These are phyloP conservation scores for Leptosomus discolor DNA, from an alignment of 2,113 vertebrate species.

Conservation along the genomic window DNA sequence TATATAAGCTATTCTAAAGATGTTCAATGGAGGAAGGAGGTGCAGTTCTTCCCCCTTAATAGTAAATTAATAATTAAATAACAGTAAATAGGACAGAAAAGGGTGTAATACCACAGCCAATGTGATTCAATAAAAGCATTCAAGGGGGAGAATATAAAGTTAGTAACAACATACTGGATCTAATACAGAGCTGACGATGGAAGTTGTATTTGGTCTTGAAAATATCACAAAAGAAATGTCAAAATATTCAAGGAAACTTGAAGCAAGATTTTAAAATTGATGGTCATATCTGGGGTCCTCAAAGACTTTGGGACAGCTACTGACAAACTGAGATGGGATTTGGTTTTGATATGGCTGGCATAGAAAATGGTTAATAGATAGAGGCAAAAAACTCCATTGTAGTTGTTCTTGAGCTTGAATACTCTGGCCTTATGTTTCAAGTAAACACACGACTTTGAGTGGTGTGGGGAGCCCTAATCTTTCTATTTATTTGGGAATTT, in stretches of 20 bases:
- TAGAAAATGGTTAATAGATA: neutral
- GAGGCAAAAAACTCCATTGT: neutral
- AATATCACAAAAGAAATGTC: neutral
- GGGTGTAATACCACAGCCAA: neutral
- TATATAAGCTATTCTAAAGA: neutral
- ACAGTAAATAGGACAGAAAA: neutral
- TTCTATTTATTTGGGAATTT: neutral
- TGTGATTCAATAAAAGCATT: neutral
- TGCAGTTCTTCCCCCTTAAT: neutral
- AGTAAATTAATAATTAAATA: neutral
- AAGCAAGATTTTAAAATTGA: neutral
- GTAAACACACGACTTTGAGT: neutral
- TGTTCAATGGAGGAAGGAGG: neutral
- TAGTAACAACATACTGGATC: neutral
- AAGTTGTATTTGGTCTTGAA: neutral
- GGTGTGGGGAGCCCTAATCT: neutral
- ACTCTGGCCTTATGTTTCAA: neutral
- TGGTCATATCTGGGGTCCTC: neutral
- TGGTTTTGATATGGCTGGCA: neutral
- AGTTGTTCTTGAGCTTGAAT: neutral
- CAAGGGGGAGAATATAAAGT: neutral
- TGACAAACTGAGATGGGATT: neutral
- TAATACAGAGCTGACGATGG: neutral
- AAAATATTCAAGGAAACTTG: neutral
- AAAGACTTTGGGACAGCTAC: neutral